Evolutionary conservation across 2,888 invertebrate species (phyloP), one percentile per base, ranked within the genome.

Genomic region (Sarcophaga variegata): DNA sequence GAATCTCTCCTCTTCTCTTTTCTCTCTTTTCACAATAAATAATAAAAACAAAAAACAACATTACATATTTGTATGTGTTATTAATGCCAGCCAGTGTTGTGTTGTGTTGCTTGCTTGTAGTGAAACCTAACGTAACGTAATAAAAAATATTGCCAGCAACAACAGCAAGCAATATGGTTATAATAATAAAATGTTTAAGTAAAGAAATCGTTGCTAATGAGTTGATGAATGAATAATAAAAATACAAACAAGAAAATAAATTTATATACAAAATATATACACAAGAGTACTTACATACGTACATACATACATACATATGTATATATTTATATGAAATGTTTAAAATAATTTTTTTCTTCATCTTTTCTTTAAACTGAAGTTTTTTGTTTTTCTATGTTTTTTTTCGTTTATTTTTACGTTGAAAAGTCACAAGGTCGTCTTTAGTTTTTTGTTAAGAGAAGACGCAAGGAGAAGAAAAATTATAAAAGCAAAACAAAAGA

Each of bases 371-470:
- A 54, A 54, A 54, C 17, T 54, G 54, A 54, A 6, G 27, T 62
- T 75, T 49, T 47, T 47, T n/a, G 49, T 22, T 70, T 54, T 69
- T 59, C n/a, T 20, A 37, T 37, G 37, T 37, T 6, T 37, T 27
- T 37, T 27, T n/a, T n/a, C 6, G 12, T 67, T 25, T 62, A 71
- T 64, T 63, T 74, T 27, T 80, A 75, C 66, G 71, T 59, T 72
- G 62, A 75, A 85, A 75, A 81, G 81, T 81, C 81, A 81, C 85
- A 85, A 85, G 85, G 85, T 85, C 85, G 78, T 79, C 69, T 67
- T 81, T 81, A 81, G 72, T 69, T 75, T 60, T 14, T 12, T 54
- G 60, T 69, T 64, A 74, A 66, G n/a, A 71, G 54, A 79, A 49
- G 20, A 12, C 54, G 17, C 22, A 79, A 79, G 20, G 71, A 49